Conservation (phyloP, 2,113 vertebrate species). For the Lasiurus cinereus region DNA sequence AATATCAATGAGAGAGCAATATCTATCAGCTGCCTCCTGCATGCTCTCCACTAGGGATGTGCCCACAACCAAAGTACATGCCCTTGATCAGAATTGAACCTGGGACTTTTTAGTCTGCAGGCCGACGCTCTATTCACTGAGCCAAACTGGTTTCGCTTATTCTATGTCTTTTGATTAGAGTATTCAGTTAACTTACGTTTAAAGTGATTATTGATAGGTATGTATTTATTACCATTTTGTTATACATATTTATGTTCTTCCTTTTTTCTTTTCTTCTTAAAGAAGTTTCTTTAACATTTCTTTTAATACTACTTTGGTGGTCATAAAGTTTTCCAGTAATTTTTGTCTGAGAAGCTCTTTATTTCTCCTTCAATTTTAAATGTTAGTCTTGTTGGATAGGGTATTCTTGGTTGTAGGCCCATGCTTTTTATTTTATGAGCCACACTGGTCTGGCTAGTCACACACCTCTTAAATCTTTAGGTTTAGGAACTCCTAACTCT, state of each 20-base stretch:
- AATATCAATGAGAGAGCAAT: too few species aligned
- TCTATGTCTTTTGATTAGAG: too few species aligned
- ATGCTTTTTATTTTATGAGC: neutral
- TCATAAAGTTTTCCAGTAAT: neutral
- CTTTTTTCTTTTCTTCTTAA: neutral
- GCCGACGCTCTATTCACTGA: too few species aligned
- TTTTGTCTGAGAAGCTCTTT: neutral
- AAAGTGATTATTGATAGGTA: neutral
- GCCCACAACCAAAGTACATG: too few species aligned
- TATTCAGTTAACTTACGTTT: neutral
- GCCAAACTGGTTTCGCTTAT: too few species aligned
- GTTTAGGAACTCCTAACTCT: neutral
- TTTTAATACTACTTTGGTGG: neutral
- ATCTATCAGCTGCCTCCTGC: too few species aligned
- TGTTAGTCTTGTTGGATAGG: neutral
- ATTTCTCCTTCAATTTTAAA: neutral
- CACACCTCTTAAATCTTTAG: neutral
- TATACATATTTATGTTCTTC: neutral
- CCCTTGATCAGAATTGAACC: too few species aligned
- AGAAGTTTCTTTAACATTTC: neutral
- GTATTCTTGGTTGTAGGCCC: neutral
- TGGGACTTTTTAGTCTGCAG: too few species aligned
- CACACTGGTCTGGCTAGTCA: neutral
- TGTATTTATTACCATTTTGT: neutral
- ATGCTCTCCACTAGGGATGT: too few species aligned